Conservation (phyloP, 2,113 vertebrate species). For the Terrapene triunguis region DNA sequence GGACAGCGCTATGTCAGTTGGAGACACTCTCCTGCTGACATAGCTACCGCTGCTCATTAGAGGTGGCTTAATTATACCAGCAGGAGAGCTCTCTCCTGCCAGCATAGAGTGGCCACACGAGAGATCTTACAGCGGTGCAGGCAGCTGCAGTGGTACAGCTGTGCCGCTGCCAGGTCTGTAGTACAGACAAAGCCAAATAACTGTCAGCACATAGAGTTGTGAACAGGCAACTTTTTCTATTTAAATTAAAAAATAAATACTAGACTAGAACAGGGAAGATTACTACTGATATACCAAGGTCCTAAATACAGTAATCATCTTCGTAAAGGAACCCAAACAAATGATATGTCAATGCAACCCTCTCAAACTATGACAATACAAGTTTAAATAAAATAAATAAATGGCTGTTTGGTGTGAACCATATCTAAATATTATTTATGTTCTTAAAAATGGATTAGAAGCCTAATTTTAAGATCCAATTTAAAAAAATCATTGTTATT, state of each 20-base stretch:
- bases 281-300: background rate
- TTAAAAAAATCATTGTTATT: background rate
- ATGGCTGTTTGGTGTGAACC: background rate
- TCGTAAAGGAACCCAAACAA: background rate
- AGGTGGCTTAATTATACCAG: too few species aligned
- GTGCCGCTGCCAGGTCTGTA: too few species aligned
- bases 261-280: background rate
- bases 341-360: background rate
- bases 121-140: too few species aligned
- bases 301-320: background rate
- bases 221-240: background rate
- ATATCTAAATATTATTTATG: slow-evolving; percentile 25
- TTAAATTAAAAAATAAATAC: slow-evolving; percentile 45
- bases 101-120: too few species aligned
- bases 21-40: too few species aligned
- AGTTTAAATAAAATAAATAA: slow-evolving; percentile 20
- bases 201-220: slow-evolving; percentile 4
- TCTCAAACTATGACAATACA: background rate
- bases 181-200: background rate
- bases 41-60: too few species aligned
- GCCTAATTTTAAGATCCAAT: background rate
- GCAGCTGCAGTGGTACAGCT: too few species aligned
- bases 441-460: background rate
- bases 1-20: too few species aligned
- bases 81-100: too few species aligned